phyloP scores from a whole-genome alignment of 2,113 vertebrate genomes.

The Aleadryas rufinucha region DNA sequence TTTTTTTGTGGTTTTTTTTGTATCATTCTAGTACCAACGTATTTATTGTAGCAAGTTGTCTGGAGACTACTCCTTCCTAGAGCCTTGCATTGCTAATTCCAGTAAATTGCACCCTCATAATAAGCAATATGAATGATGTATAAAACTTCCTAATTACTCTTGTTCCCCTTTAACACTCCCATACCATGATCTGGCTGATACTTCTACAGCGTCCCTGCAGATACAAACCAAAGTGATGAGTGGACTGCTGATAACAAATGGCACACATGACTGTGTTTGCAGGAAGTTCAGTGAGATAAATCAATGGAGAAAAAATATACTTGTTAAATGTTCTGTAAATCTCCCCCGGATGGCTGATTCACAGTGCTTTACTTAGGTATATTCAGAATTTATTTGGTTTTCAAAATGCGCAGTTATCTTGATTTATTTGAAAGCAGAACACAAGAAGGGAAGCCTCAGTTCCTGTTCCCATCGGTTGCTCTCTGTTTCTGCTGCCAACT shows the following conservation, averaged over 20 bases:
- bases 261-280: not conserved
- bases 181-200: not conserved
- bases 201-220: not conserved
- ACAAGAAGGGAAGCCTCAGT: not conserved
- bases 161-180: not conserved
- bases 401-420: fast-evolving
- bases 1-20: too few species aligned
- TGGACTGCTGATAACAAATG: not conserved
- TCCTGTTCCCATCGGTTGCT: not conserved
- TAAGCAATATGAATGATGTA: not conserved
- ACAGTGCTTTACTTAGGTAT: not conserved
- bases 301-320: not conserved
- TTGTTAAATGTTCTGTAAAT: not conserved
- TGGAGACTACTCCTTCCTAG: not conserved
- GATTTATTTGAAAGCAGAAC: too few species aligned
- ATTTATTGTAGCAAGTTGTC: not conserved
- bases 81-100: not conserved
- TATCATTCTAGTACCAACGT: not conserved
- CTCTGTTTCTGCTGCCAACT: not conserved
- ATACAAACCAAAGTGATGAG: not conserved
- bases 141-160: not conserved
- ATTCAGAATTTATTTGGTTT: not conserved
- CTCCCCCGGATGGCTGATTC: not conserved
- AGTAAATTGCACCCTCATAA: not conserved
- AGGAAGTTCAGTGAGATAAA: not conserved